A percentile compares a stretch with the other conserved stretches of the same genome.
phyloP scores from a whole-genome alignment of 2,797 vertebrate genomes.

The Sorex maritimensis region DNA sequence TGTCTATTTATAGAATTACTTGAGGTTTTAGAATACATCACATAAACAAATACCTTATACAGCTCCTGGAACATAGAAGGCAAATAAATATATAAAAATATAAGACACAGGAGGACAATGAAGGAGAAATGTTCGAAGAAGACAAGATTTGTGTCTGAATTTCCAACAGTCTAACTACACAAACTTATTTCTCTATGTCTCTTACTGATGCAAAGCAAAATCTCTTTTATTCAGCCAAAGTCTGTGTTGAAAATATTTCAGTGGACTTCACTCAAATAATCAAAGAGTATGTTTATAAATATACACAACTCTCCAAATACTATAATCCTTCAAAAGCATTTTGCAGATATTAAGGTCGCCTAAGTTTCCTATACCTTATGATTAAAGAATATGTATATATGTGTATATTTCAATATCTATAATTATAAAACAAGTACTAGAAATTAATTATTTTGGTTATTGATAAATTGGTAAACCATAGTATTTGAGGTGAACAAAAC shows the following conservation, averaged over 20 bases:
- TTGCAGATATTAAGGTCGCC: not conserved
- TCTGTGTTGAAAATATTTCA: slow-evolving; percentile 3
- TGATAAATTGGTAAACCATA: not conserved
- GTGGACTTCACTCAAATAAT: not conserved
- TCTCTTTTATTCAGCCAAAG: slow-evolving; percentile 12
- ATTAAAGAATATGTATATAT: not conserved
- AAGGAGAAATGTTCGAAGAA: no score
- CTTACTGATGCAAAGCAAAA: slow-evolving; percentile 23
- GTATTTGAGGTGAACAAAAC: not conserved
- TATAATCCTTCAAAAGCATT: not conserved
- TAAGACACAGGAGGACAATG: not conserved
- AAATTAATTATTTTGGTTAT: not conserved
- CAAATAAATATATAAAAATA: not conserved
- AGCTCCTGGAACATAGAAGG: not conserved
- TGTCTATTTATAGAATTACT: not conserved
- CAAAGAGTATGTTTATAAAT: not conserved
- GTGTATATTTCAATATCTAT: no score
- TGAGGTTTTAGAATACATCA: not conserved
- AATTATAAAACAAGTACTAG: not conserved
- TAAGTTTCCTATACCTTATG: not conserved
- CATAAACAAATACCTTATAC: not conserved
- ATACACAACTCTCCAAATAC: not conserved
- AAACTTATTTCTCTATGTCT: not conserved
- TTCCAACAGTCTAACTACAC: not conserved
- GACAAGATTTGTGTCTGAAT: no score